Percentiles rank a stretch among this genome's conserved stretches.
Conservation (phyloP, 1,140 invertebrate genomes). For the Sesamia nonagrioides region DNA sequence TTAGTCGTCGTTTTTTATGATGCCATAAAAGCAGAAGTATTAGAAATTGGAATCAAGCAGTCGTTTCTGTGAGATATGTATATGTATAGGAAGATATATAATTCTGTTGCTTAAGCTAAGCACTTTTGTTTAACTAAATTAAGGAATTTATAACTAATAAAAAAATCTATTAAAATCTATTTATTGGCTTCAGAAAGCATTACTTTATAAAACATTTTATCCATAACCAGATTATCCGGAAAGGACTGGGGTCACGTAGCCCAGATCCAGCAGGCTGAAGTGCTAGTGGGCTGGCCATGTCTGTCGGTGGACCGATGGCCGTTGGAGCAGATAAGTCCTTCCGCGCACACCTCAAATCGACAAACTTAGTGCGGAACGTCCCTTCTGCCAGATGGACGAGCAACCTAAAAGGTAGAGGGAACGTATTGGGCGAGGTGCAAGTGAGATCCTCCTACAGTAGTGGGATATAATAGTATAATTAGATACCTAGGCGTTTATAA, state of each 20-base stretch:
- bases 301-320: neutral
- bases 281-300: neutral
- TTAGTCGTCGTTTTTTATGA: too few species aligned
- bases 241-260: neutral
- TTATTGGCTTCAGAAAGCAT: too few species aligned
- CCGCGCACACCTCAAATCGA: neutral
- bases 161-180: too few species aligned
- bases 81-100: too few species aligned
- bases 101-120: too few species aligned
- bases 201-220: neutral
- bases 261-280: neutral
- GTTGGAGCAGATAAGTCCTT: constrained; percentile 6
- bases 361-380: neutral
- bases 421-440: neutral
- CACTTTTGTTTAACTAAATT: too few species aligned
- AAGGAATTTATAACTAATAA: too few species aligned
- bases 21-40: too few species aligned
- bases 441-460: neutral
- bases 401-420: constrained; percentile 2
- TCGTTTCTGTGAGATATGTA: too few species aligned
- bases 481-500: neutral
- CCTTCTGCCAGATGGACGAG: neutral
- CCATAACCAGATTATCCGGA: neutral
- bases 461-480: neutral
- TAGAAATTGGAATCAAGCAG: too few species aligned